A percentile compares a stretch with the other conserved stretches of the same genome.
Conservation (phyloP, 2,113 vertebrate genomes). For the Prietella phreatophila region DNA sequence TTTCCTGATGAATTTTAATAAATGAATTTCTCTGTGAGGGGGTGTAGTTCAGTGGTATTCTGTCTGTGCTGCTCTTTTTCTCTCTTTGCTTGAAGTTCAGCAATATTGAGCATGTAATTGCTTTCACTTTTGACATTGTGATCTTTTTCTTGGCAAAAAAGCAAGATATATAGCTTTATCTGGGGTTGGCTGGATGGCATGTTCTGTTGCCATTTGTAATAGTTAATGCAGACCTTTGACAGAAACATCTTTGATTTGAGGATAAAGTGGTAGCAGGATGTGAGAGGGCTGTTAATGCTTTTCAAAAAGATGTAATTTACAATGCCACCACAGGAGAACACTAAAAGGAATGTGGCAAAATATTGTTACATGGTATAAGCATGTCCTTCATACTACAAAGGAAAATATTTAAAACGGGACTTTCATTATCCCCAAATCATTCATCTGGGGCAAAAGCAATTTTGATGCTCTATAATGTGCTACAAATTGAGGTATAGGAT, state of each 20-base stretch:
- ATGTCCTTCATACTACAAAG: constrained; percentile 51
- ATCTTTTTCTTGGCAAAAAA: too few relatives aligned
- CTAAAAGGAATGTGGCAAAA: constrained; percentile 46
- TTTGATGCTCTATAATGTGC: too few relatives aligned
- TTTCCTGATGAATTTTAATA: too few relatives aligned
- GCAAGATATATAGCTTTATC: too few relatives aligned
- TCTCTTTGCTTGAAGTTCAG: too few relatives aligned
- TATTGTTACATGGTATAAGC: constrained; percentile 53
- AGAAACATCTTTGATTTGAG: constrained; percentile 75
- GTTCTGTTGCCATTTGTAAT: constrained; percentile 61
- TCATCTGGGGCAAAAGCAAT: constrained; percentile 59
- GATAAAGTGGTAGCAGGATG: constrained; percentile 63
- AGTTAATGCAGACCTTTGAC: constrained; percentile 66
- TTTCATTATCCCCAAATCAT: constrained; percentile 59
- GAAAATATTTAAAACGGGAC: too few relatives aligned
- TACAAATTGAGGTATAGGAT: constrained; percentile 45
- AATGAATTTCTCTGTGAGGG: too few relatives aligned
- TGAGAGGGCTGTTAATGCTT: constrained; percentile 63
- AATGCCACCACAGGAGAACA: constrained; percentile 67
- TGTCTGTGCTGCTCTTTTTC: too few relatives aligned
- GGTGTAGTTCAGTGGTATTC: too few relatives aligned
- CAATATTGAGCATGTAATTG: too few relatives aligned
- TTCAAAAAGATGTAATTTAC: constrained; percentile 67
- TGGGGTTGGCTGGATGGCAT: too few relatives aligned
- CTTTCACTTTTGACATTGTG: too few relatives aligned